Conservation (phyloP, 2,797 vertebrate genomes). For the Myotis vivesi region DNA sequence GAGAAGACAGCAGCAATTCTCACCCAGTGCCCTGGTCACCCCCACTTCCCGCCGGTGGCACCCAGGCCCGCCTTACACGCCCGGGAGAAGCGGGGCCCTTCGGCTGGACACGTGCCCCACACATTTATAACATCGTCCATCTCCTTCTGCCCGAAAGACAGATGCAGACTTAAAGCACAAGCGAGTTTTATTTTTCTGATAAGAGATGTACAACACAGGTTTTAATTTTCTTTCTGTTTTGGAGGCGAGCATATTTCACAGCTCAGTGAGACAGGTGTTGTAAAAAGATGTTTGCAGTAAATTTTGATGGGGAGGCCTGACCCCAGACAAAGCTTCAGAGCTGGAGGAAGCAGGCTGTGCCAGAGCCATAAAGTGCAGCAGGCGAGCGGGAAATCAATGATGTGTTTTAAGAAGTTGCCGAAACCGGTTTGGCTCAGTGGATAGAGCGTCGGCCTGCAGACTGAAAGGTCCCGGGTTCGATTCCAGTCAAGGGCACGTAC, state of each 20-base stretch:
- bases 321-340: not conserved
- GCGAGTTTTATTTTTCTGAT: constrained; percentile 50
- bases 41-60: rapidly evolving
- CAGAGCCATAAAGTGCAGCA: constrained; percentile 57
- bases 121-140: not conserved
- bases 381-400: constrained; percentile 59
- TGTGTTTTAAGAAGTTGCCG: constrained; percentile 75
- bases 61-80: not conserved
- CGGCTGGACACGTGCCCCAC: rapidly evolving
- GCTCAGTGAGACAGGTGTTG: constrained; percentile 69
- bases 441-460: no score
- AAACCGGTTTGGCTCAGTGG: no score
- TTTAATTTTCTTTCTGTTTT: constrained; percentile 61
- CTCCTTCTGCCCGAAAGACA: not conserved
- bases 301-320: constrained; percentile 70
- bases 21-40: rapidly evolving
- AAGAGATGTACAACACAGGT: constrained; percentile 58
- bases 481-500: no score
- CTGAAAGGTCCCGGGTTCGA: no score
- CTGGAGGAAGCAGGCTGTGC: not conserved
- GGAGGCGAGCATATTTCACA: constrained; percentile 49
- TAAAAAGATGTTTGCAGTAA: constrained; percentile 70
- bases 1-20: not conserved
- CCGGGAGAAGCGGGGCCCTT: not conserved
- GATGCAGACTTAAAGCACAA: constrained; percentile 32